Conservation (phyloP, 2,888 invertebrate genomes). For the Apantesis nais region DNA sequence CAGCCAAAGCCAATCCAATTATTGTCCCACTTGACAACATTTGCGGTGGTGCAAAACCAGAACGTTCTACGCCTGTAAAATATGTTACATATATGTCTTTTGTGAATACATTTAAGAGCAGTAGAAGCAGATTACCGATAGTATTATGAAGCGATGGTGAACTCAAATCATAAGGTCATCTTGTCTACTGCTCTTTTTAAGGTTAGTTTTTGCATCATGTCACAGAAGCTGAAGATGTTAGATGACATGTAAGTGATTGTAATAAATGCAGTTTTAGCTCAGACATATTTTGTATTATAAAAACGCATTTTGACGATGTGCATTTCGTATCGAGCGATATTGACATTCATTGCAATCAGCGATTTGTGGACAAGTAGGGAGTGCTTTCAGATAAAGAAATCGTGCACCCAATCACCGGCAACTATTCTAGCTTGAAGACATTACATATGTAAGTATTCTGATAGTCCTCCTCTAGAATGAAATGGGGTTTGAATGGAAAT, state of each 20-base stretch:
- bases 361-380: constrained; percentile 68
- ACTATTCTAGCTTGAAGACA: constrained; percentile 48
- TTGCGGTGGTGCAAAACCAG: constrained; percentile 81
- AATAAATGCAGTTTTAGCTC: constrained; percentile 66
- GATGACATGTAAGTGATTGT: constrained; percentile 76
- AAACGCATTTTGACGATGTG: constrained; percentile 27
- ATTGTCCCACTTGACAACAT: constrained; percentile 90
- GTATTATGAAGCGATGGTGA: constrained; percentile 33
- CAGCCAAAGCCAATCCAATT: constrained; percentile 93
- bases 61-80: constrained; percentile 77
- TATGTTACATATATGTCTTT: constrained; percentile 43
- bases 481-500: constrained; percentile 84
- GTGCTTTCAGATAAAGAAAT: constrained; percentile 78
- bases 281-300: constrained; percentile 46
- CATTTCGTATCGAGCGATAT: constrained; percentile 31
- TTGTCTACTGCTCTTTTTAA: constrained; percentile 70
- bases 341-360: constrained; percentile 74
- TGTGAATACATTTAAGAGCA: constrained; percentile 57
- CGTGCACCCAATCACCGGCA: constrained; percentile 83
- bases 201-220: constrained; percentile 81
- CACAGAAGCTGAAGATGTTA: constrained; percentile 78
- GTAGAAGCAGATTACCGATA: constrained; percentile 60
- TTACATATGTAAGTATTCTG: constrained; percentile 49
- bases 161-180: constrained; percentile 43
- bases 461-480: constrained; percentile 79